phyloP scores from a whole-genome alignment of 2,113 vertebrate species.

The Notarius lentiginosus region DNA sequence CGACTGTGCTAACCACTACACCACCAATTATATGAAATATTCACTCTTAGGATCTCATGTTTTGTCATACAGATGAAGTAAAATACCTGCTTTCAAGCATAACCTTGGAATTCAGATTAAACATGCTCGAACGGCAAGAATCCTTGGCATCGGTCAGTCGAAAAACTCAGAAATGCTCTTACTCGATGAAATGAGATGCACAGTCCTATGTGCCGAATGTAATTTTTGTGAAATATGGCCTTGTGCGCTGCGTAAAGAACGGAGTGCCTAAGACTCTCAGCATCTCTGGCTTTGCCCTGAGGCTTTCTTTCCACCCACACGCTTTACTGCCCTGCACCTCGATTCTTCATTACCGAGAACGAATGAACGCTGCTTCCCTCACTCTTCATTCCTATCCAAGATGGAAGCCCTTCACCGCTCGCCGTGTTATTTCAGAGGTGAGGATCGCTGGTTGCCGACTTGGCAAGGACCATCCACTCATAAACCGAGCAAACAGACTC shows the following conservation, averaged over 20 bases:
- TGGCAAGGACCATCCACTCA: not conserved
- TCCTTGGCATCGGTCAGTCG: not conserved
- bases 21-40: too few species aligned
- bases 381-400: conserved; percentile 3
- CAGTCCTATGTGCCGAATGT: not conserved
- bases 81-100: not conserved
- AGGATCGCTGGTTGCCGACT: not conserved
- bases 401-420: not conserved
- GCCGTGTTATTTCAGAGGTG: not conserved
- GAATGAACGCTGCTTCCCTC: conserved; percentile 14
- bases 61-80: not conserved
- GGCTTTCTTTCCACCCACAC: conserved; percentile 41
- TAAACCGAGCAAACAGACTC: conserved; percentile 29
- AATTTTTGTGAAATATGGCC: not conserved
- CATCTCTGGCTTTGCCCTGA: conserved; percentile 47
- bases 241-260: conserved; percentile 10
- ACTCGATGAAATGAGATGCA: not conserved
- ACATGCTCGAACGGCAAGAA: too few species aligned
- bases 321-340: not conserved
- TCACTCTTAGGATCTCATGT: not conserved
- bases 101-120: not conserved
- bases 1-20: too few species aligned
- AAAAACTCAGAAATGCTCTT: not conserved
- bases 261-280: conserved; percentile 14
- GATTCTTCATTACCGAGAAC: conserved; percentile 28